phyloP scores from a whole-genome alignment of 2,888 invertebrate genomes.

The Drosophila helvetica region DNA sequence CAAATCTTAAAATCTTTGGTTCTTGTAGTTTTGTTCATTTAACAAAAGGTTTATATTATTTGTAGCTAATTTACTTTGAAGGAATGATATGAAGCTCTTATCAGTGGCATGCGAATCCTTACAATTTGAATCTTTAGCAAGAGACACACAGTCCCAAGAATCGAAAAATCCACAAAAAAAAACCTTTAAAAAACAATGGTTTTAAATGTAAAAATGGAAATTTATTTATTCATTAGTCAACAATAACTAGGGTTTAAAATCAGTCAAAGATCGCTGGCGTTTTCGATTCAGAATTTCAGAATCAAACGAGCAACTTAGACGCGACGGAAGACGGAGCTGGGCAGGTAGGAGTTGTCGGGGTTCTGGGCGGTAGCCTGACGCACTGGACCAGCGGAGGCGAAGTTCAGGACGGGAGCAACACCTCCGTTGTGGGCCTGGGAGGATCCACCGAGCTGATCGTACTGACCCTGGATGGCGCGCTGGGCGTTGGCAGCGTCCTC shows the following conservation, averaged over 20 bases:
- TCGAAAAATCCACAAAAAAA: background rate
- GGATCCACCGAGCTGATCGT: constrained; percentile 73
- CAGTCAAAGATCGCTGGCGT: constrained; percentile 70
- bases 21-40: no score
- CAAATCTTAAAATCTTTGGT: no score
- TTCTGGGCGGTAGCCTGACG: constrained; percentile 55
- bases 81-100: no score
- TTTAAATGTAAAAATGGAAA: constrained; percentile 52
- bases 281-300: constrained; percentile 44
- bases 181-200: background rate
- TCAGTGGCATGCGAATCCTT: no score
- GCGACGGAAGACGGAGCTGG: constrained; percentile 74
- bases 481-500: constrained; percentile 82
- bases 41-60: no score
- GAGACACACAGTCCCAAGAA: no score
- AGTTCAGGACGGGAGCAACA: constrained; percentile 78
- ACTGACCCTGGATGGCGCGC: constrained; percentile 78
- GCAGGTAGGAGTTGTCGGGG: constrained; percentile 73
- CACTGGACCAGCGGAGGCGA: constrained; percentile 70
- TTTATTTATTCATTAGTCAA: constrained; percentile 77
- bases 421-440: constrained; percentile 71
- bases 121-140: no score
- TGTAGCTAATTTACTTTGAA: no score
- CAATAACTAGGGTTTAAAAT: constrained; percentile 69
- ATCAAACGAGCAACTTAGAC: constrained; percentile 56